Conservation (phyloP, 2,113 vertebrate species). For the Corvus cornix region DNA sequence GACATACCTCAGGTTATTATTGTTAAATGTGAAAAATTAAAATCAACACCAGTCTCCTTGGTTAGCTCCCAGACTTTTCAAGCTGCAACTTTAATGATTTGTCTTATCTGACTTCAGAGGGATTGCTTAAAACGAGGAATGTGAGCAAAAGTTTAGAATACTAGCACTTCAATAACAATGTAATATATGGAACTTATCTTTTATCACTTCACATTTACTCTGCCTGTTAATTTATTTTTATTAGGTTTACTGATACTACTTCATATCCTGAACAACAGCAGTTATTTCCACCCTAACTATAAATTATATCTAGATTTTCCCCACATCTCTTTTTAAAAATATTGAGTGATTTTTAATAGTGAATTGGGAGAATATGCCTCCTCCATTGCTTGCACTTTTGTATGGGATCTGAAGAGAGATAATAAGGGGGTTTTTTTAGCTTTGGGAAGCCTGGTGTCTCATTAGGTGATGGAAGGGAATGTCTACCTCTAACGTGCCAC, state of each 20-base stretch:
- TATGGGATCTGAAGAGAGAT: neutral
- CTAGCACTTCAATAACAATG: neutral
- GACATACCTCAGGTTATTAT: neutral
- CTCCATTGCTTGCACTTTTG: neutral
- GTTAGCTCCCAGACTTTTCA: neutral
- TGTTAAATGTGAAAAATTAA: neutral
- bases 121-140: neutral
- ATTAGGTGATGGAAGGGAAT: neutral
- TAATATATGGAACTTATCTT: neutral
- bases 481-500: rapidly evolving
- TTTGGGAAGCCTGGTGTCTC: neutral
- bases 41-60: neutral
- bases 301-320: neutral
- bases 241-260: neutral
- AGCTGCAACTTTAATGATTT: neutral
- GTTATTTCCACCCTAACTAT: neutral
- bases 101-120: neutral
- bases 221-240: neutral
- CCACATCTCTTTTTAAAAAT: neutral
- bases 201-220: neutral
- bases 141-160: neutral
- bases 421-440: rapidly evolving
- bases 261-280: neutral
- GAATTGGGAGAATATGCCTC: neutral
- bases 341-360: neutral